Conservation (phyloP, 2,888 invertebrate species). For the Drosophila acutilabella region DNA sequence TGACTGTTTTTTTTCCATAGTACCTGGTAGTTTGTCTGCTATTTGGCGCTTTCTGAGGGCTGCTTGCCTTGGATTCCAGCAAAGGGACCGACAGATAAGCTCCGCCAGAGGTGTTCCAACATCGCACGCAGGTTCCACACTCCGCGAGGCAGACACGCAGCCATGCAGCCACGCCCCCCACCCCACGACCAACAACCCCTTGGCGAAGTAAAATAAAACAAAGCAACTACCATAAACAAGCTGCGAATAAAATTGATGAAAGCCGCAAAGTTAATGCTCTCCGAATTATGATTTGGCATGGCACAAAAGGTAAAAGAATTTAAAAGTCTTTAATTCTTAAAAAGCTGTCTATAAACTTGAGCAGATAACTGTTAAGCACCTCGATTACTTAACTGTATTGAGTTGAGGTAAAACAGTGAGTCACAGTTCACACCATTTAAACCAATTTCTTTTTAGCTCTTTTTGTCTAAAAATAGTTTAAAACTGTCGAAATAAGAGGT, state of each 20-base stretch:
- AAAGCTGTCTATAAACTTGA: not conserved
- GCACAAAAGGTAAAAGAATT: not conserved
- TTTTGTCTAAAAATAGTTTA: too few relatives aligned
- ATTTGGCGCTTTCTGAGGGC: not conserved
- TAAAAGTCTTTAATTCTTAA: not conserved
- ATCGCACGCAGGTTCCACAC: conserved; percentile 24
- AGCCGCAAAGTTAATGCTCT: conserved; percentile 38
- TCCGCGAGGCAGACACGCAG: not conserved
- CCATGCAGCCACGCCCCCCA: too few relatives aligned
- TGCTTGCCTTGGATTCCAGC: conserved; percentile 10
- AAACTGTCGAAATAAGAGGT: too few relatives aligned
- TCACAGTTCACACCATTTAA: too few relatives aligned
- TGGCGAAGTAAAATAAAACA: conserved; percentile 1
- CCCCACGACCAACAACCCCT: not conserved
- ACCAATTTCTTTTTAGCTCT: too few relatives aligned
- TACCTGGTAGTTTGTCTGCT: conserved; percentile 2
- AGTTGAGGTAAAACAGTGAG: too few relatives aligned
- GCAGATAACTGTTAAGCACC: not conserved
- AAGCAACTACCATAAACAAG: conserved; percentile 15
- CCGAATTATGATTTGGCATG: conserved; percentile 5
- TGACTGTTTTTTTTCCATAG: not conserved
- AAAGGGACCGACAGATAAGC: conserved; percentile 37
- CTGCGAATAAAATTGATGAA: conserved; percentile 15
- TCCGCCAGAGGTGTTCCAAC: conserved; percentile 41
- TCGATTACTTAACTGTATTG: too few relatives aligned